These are phyloP conservation scores for Chelonus insularis DNA, from an alignment of 1,140 invertebrate genomes.

Conservation along the genomic window DNA sequence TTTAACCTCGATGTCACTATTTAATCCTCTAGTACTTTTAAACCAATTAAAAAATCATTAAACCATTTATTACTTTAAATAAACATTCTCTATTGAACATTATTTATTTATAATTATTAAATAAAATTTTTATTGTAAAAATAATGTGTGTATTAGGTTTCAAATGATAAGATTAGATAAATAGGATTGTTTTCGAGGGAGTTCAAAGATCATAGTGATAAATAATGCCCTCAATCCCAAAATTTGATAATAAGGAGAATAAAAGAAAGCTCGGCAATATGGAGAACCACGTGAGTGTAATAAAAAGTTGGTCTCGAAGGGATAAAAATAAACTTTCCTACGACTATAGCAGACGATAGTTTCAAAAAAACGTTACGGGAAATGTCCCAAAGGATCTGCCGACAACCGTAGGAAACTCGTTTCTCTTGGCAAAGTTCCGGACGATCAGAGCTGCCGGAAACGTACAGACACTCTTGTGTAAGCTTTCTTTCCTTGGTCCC, in stretches of 20 bases:
- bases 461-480: slow-evolving; percentile 4
- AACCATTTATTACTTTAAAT: no score
- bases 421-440: slow-evolving; percentile 9
- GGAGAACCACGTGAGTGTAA: neutral
- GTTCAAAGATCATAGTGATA: no score
- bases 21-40: no score
- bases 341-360: neutral
- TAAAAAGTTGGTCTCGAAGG: neutral
- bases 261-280: neutral
- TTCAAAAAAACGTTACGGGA: slow-evolving; percentile 6
- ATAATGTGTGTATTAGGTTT: no score
- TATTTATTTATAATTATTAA: no score
- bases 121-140: no score
- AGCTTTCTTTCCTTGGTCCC: slow-evolving; percentile 1
- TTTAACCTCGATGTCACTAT: no score
- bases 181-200: no score
- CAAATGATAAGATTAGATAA: no score
- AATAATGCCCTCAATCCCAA: neutral
- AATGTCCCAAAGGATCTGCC: slow-evolving; percentile 11
- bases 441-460: neutral
- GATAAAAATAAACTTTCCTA: slow-evolving; percentile 6
- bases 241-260: neutral
- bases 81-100: no score
- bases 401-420: slow-evolving; percentile 4
- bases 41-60: no score